These are phyloP conservation scores for Elgaria multicarinata DNA, from an alignment of 2,113 vertebrate genomes.

Conservation along the genomic window DNA sequence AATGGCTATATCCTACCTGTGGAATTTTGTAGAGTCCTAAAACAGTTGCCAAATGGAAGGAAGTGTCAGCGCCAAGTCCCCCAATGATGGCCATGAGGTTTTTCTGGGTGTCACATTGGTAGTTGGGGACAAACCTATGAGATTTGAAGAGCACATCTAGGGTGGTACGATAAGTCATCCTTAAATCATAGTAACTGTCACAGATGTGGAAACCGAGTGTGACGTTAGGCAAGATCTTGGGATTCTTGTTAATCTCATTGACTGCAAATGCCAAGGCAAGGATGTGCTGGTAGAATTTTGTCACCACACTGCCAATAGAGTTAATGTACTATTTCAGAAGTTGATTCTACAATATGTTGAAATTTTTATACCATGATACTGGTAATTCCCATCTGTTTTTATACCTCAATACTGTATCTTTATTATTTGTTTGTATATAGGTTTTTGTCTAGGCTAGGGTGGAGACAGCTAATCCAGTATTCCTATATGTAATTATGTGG, in stretches of 20 bases:
- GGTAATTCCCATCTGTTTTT: background rate
- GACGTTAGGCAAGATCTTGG: background rate
- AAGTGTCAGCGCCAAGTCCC: background rate
- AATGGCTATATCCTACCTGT: background rate
- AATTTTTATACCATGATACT: background rate
- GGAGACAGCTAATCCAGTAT: too few species aligned
- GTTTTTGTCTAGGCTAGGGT: too few species aligned
- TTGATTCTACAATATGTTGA: background rate
- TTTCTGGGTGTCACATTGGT: background rate
- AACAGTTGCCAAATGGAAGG: background rate
- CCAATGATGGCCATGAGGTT: background rate
- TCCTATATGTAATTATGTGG: too few species aligned
- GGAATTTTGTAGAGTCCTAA: constrained; percentile 2
- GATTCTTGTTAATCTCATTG: background rate
- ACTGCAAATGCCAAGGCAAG: background rate
- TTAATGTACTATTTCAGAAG: too few species aligned
- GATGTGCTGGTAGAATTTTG: background rate
- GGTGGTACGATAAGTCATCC: background rate
- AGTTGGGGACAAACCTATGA: background rate
- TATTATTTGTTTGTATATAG: too few species aligned
- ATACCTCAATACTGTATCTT: too few species aligned
- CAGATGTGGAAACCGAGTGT: background rate
- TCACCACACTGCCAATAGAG: background rate
- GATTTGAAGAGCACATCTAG: background rate
- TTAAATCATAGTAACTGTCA: background rate